Base-by-base conservation (phyloP, 1,140 invertebrate genomes). In the Drosophila ficusphila region DNA sequence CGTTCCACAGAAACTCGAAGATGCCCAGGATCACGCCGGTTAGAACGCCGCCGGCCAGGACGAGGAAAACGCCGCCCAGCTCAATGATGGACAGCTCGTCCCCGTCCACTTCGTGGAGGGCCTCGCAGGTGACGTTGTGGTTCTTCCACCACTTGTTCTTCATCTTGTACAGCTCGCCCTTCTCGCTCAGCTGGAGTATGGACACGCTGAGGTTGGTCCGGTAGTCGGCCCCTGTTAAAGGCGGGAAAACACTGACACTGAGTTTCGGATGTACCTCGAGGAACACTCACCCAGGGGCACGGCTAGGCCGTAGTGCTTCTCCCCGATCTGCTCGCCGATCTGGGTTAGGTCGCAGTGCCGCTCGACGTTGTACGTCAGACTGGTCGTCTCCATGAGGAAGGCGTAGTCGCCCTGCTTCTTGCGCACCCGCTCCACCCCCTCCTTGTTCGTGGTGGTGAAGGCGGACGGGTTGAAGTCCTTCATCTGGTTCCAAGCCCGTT, bases 111-210 rank as follows among this genome's bases (percentile, higher is more conserved):
- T 82, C 83, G 14, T 78, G 76, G n/a, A 72, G 38, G 6, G 65
- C 14, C 0, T 65, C 64, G 18, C 74, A 85, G n/a, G 83, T 85
- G 0, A 79, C 74, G 29, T 81, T 90, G 16, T 93, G 93, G 23
- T 94, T 92, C 88, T 95, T 94, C 97, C 97, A 98, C 97, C 97
- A 98, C 88, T 95, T 96, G 18, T 94, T 94, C 90, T 98, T 98
- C n/a, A 98, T 90, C 36, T 95, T 93, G 39, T 94, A 92, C 4
- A 98, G 90, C 57, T 93, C 93, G 2, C 96, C 97, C 58, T 94
- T 94, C 91, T 98, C 97, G 86, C 97, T 96, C 3, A 98, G 90
- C 77, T 94, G 94, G 5, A 98, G 90, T 19, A 98, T 95, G 4
- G 96, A 95, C 19, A 94, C 94, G 73, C 94, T 96, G 3, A 97